These are phyloP conservation scores for Poeciliopsis infans DNA, from an alignment of 2,797 vertebrate species.

Conservation along the genomic window DNA sequence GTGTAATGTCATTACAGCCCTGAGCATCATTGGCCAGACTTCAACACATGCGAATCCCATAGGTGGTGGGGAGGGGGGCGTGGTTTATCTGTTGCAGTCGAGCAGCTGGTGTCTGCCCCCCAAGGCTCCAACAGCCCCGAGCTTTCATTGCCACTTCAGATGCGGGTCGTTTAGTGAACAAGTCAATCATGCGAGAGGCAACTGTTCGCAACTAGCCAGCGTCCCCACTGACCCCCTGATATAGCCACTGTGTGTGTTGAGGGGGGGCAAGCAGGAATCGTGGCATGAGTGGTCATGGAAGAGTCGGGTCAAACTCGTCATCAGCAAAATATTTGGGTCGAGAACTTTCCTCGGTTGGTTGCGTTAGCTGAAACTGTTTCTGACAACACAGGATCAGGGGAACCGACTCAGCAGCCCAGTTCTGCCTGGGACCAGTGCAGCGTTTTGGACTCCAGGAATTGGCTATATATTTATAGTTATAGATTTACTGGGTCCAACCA, in stretches of 20 bases:
- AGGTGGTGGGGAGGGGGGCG: conserved; percentile 12
- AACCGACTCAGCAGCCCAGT: conserved; percentile 16
- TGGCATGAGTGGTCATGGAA: conserved; percentile 58
- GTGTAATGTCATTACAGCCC: conserved; percentile 66
- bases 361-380: conserved; percentile 38
- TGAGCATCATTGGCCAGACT: conserved; percentile 61
- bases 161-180: conserved; percentile 76
- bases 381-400: conserved; percentile 35
- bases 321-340: conserved; percentile 63
- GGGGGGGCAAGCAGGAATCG: conserved; percentile 53
- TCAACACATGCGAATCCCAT: conserved; percentile 58
- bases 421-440: neutral
- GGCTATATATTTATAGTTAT: neutral
- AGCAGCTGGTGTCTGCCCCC: conserved; percentile 75
- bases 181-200: conserved; percentile 78
- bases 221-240: conserved; percentile 58
- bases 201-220: conserved; percentile 62
- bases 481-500: conserved; percentile 7
- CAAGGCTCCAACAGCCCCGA: conserved; percentile 58
- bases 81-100: conserved; percentile 71
- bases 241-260: conserved; percentile 22
- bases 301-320: conserved; percentile 72
- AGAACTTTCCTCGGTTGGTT: conserved; percentile 49
- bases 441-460: conserved; percentile 11
- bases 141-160: conserved; percentile 67